Evolutionary conservation across 2,797 vertebrate genomes (phyloP).

Genomic region (Saguinus oedipus): DNA sequence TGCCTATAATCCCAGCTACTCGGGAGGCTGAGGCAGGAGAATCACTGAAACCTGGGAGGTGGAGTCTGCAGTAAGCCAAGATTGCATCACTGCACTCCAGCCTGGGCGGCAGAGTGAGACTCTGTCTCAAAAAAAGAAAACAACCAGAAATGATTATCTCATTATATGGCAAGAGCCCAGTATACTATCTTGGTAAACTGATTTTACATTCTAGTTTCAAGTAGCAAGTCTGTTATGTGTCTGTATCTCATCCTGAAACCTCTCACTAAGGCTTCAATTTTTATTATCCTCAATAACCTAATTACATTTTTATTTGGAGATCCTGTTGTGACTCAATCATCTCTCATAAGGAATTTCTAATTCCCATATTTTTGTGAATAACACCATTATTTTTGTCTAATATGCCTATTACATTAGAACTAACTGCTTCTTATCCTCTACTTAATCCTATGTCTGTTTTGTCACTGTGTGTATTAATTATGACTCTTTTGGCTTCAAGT

Average conservation of each 20-base stretch:
- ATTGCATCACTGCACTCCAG: not conserved
- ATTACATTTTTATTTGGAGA: not conserved
- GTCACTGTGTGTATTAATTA: not conserved
- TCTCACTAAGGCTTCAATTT: not conserved
- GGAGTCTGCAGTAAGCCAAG: not conserved
- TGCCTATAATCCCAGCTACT: not conserved
- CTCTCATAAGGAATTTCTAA: not conserved
- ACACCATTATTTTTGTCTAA: not conserved
- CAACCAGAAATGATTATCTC: not conserved
- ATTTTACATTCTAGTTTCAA: not conserved
- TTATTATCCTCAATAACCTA: not conserved
- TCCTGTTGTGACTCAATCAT: not conserved
- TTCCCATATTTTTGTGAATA: not conserved
- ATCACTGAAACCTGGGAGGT: not conserved
- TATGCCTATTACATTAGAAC: not conserved
- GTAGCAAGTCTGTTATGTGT: not conserved
- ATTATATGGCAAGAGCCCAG: not conserved
- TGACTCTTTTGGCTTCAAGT: not conserved
- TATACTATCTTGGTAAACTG: not conserved
- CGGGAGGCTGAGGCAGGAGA: not conserved
- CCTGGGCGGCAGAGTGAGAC: not conserved
- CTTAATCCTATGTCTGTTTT: not conserved
- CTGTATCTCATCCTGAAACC: not conserved
- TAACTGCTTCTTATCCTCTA: not conserved
- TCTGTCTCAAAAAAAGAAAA: not conserved